phyloP scores from a whole-genome alignment of 1,140 invertebrate genomes.

The Pseudomyrmex sp. region DNA sequence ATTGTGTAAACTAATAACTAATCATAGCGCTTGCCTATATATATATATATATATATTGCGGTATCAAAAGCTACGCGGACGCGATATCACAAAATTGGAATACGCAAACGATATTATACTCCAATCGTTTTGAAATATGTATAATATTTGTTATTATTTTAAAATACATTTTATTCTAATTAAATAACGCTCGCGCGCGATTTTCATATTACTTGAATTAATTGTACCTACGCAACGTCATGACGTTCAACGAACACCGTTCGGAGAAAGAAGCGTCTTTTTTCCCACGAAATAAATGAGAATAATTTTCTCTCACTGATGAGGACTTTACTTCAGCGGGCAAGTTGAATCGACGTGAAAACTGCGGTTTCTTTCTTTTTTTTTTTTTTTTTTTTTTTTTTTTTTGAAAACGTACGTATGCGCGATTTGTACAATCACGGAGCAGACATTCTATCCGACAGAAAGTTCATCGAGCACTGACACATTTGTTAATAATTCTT shows the following conservation, averaged over 20 bases:
- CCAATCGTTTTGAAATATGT: not conserved
- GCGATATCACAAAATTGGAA: conserved; percentile 25
- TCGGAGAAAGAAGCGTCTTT: not conserved
- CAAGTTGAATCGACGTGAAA: not conserved
- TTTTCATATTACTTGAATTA: conserved; percentile 8
- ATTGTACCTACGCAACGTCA: conserved; percentile 32
- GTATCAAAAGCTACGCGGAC: not conserved
- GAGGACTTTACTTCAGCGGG: not conserved
- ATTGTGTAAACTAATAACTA: conserved; percentile 46
- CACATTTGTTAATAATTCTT: not conserved
- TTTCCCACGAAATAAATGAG: not conserved
- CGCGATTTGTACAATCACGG: not conserved
- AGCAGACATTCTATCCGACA: not conserved
- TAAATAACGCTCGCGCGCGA: not conserved
- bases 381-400: no score
- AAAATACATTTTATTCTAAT: conserved; percentile 5
- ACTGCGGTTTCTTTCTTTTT: not conserved
- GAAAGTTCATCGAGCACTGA: conserved; percentile 26
- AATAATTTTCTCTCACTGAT: not conserved
- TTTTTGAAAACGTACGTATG: no score
- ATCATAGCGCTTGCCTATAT: conserved; percentile 24
- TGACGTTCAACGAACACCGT: not conserved
- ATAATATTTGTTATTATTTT: not conserved
- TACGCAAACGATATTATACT: not conserved
- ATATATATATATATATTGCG: not conserved